Evolutionary conservation across 2,888 invertebrate genomes (phyloP).

Genomic region (Parnassius mnemosyne): DNA sequence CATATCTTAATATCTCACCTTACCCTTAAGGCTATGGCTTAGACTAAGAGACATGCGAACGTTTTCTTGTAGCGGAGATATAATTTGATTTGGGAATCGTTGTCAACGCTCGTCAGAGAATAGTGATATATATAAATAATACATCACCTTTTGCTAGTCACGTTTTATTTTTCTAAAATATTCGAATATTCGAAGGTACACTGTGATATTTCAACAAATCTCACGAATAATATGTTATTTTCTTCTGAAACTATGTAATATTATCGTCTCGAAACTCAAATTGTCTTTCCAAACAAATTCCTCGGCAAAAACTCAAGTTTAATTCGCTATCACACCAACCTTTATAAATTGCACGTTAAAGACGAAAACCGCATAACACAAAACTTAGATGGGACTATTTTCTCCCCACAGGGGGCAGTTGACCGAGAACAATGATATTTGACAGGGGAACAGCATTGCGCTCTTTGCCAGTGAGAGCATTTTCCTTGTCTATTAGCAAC

Average conservation of each 20-base stretch:
- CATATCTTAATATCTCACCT: too few relatives aligned
- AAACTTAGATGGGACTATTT: conserved; percentile 1
- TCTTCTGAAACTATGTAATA: background rate
- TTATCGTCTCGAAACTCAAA: background rate
- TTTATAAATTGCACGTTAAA: background rate
- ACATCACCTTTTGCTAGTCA: too few relatives aligned
- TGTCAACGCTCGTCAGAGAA: too few relatives aligned
- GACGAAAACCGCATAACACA: background rate
- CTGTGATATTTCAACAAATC: too few relatives aligned
- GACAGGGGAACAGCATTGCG: conserved; percentile 6
- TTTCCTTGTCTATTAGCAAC: background rate
- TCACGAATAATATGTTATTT: too few relatives aligned
- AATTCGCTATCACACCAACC: background rate
- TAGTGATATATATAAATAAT: too few relatives aligned
- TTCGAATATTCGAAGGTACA: too few relatives aligned
- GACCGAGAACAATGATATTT: conserved; percentile 7
- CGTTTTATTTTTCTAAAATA: too few relatives aligned
- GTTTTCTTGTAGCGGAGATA: too few relatives aligned
- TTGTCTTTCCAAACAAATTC: background rate
- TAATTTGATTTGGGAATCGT: too few relatives aligned
- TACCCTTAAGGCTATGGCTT: too few relatives aligned
- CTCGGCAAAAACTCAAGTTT: background rate
- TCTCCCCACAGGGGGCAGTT: conserved; percentile 5
- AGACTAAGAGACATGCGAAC: too few relatives aligned
- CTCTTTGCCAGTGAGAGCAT: conserved; percentile 6